Evolutionary conservation across 53 echinoderm and acorn worm genomes (phyloP).

Genomic region (Glandiceps talaboti): DNA sequence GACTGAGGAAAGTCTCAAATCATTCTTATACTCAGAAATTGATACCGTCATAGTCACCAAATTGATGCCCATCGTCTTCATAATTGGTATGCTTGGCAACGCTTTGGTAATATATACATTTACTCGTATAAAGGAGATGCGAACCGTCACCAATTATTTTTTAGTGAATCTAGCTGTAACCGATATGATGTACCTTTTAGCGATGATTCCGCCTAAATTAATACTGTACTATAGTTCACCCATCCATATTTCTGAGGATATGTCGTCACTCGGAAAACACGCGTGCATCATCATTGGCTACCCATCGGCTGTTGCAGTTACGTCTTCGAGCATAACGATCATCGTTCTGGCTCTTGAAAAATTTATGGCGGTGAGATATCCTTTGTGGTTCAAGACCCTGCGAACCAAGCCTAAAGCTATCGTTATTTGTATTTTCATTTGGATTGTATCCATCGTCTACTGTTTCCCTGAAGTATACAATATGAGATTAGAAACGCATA

Average conservation of each 20-base stretch:
- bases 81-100: background rate
- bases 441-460: background rate
- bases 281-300: background rate
- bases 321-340: background rate
- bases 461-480: background rate
- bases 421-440: background rate
- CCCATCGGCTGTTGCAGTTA: background rate
- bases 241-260: background rate
- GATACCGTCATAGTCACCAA: background rate
- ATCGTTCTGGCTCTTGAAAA: background rate
- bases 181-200: background rate
- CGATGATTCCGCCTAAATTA: background rate
- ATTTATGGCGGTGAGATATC: background rate
- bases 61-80: background rate
- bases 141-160: background rate
- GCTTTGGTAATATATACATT: background rate
- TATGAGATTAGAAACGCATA: background rate
- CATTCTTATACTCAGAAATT: background rate
- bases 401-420: background rate
- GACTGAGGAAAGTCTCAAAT: background rate
- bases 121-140: background rate
- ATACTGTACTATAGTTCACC: background rate
- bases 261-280: background rate
- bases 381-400: background rate
- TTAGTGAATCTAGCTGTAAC: background rate